Evolutionary conservation across 64 coral and sea anemone species (phyloP), one percentile per base, ranked within the genome.

Genomic region (Montipora capricornis): DNA sequence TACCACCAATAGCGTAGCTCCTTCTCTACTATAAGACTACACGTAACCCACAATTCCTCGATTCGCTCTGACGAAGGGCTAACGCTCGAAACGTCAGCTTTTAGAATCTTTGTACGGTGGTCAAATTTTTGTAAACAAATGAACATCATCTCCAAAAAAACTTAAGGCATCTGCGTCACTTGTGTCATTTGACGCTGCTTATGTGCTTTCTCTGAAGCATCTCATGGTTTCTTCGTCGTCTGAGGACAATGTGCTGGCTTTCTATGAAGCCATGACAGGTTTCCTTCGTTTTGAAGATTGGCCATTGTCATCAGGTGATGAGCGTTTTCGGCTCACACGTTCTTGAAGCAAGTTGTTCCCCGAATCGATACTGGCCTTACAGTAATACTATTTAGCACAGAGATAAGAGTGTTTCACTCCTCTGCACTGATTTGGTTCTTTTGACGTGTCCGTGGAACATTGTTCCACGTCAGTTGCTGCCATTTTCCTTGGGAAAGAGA

Each of bases 181-280:
- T 55, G 76, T 47, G 47, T 78, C 76, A 78, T 49, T 49, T 50
- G 48, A 78, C 47, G 46, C 76, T 15, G 46, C 76, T 0, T 78
- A 50, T 78, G 46, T 78, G 76, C 76, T 78, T 78, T 78, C 76
- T 53, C 46, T 78, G 76, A 77, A 77, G 75, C 37, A 45, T 77
- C 75, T 6, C 37, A 37, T 37, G 1, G 5, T 7, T 46, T 78
- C 76, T 5, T 78, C 76, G 8, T 78, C 76, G 5, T 78, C 76
- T 51, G 76, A 49, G 47, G 76, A 50, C 16, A n/a, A 17, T 78
- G 48, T 50, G 76, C 13, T 78, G 47, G 76, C 76, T 78, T 78
- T 78, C 76, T 78, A 8, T 78, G 47, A 78, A 78, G 76, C 19
- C 76, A 44, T 78, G 16, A 19, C 46, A 49, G 76, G 4, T 77